Conservation (phyloP, 92 coral and sea anemone genomes). For the Montipora capitata region DNA sequence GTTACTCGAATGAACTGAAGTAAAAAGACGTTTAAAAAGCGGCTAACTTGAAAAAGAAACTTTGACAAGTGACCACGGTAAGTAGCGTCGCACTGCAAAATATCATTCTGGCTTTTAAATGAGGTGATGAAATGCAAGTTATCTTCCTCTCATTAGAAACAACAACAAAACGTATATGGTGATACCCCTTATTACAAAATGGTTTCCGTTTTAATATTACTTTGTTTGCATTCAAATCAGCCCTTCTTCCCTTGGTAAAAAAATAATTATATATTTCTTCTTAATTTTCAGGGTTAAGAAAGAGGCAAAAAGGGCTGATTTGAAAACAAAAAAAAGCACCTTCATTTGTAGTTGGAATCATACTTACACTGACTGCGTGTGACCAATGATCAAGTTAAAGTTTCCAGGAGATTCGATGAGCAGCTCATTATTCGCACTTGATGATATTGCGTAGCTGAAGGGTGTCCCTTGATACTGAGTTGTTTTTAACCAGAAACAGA, state of each 20-base stretch:
- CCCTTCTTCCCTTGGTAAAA: neutral
- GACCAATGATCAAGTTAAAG: neutral
- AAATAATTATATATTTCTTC: too few species aligned
- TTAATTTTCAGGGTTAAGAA: neutral
- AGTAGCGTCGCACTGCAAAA: too few species aligned
- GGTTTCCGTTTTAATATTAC: neutral
- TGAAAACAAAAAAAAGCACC: neutral
- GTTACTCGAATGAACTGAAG: too few species aligned
- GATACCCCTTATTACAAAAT: neutral
- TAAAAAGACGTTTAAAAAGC: too few species aligned
- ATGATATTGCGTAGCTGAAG: conserved; percentile 15
- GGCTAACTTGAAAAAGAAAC: too few species aligned
- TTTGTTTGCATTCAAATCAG: too few species aligned
- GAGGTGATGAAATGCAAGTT: too few species aligned
- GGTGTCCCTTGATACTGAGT: neutral
- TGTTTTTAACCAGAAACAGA: conserved; percentile 17
- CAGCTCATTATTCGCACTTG: neutral
- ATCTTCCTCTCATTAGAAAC: too few species aligned
- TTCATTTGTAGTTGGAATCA: neutral
- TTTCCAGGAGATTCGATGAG: neutral
- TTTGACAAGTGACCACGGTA: too few species aligned
- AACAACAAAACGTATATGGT: too few species aligned
- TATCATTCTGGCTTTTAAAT: too few species aligned
- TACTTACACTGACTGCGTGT: neutral
- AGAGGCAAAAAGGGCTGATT: neutral